Conservation (phyloP, 2,797 vertebrate species). For the Arrhamphus sclerolepis region DNA sequence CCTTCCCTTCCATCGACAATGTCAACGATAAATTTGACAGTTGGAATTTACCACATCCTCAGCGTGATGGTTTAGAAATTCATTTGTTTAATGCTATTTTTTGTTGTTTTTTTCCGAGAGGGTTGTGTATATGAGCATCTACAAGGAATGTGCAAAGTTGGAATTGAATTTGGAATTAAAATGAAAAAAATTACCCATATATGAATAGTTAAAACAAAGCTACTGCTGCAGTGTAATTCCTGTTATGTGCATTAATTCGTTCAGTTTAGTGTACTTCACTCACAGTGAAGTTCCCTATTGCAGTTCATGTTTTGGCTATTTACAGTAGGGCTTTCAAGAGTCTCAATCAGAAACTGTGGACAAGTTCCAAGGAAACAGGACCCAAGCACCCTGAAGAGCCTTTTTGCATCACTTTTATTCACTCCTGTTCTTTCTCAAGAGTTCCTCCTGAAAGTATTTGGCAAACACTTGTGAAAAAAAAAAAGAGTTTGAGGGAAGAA, state of each 20-base stretch:
- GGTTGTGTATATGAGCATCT: conserved; percentile 10
- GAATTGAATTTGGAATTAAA: not conserved
- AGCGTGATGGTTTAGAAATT: conserved; percentile 15
- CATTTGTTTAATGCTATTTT: conserved; percentile 21
- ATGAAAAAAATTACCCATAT: no score
- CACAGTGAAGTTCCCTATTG: conserved; percentile 39
- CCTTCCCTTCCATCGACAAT: conserved; percentile 24
- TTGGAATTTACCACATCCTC: conserved; percentile 55
- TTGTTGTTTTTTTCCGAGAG: conserved; percentile 23
- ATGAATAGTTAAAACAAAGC: conserved; percentile 4
- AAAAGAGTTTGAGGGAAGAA: conserved; percentile 81
- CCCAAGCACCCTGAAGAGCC: conserved; percentile 79
- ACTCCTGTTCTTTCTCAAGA: conserved; percentile 83
- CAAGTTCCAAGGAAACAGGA: conserved; percentile 75
- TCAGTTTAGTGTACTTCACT: conserved; percentile 38
- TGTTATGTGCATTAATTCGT: conserved; percentile 37
- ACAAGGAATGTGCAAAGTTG: not conserved
- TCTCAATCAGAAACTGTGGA: conserved; percentile 69
- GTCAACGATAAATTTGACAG: conserved; percentile 58
- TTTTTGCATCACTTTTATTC: conserved; percentile 80
- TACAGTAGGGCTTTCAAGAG: conserved; percentile 70
- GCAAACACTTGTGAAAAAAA: conserved; percentile 78
- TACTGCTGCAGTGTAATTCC: conserved; percentile 5
- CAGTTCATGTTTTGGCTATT: conserved; percentile 60
- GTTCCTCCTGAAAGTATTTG: conserved; percentile 86